phyloP scores from a whole-genome alignment of 1,140 invertebrate species.

The Heliconius nattereri region DNA sequence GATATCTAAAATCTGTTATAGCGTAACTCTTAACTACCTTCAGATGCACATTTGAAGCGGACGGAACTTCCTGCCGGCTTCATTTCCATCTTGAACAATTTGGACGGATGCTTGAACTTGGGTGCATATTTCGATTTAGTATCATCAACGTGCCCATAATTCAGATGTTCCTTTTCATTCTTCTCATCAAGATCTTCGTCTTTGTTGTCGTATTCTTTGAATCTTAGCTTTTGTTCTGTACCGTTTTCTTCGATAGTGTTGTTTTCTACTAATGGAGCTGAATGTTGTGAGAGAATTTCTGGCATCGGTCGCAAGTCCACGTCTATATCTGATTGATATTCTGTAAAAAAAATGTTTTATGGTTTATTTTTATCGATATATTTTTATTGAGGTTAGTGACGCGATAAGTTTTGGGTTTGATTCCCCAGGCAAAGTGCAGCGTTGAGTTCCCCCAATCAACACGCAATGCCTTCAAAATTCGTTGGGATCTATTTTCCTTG shows the following conservation, averaged over 20 bases:
- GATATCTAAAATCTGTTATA: neutral
- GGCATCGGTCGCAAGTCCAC: slow-evolving; percentile 48
- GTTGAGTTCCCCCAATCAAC: no score
- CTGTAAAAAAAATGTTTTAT: slow-evolving; percentile 48
- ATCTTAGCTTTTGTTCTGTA: slow-evolving; percentile 49
- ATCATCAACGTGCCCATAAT: slow-evolving; percentile 66
- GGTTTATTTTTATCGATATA: neutral
- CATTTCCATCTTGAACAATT: slow-evolving; percentile 71
- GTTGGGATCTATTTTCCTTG: no score
- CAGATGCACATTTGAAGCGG: slow-evolving; percentile 73
- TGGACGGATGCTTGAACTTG: slow-evolving; percentile 73
- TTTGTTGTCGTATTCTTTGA: slow-evolving; percentile 61
- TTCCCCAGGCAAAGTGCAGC: no score
- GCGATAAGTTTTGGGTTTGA: accelerated
- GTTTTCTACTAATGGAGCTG: slow-evolving; percentile 57
- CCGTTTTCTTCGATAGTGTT: slow-evolving; percentile 66
- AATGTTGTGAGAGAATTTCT: slow-evolving; percentile 60
- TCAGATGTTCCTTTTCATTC: slow-evolving; percentile 67
- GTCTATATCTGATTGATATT: slow-evolving; percentile 72
- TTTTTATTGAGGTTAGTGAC: no score
- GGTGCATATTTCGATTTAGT: slow-evolving; percentile 65
- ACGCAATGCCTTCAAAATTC: no score
- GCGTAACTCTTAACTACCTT: slow-evolving; percentile 56
- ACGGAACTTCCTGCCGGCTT: slow-evolving; percentile 77
- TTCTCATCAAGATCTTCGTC: slow-evolving; percentile 70